Conservation (phyloP, 1,140 invertebrate species). For the Panagrolaimus sp. region DNA sequence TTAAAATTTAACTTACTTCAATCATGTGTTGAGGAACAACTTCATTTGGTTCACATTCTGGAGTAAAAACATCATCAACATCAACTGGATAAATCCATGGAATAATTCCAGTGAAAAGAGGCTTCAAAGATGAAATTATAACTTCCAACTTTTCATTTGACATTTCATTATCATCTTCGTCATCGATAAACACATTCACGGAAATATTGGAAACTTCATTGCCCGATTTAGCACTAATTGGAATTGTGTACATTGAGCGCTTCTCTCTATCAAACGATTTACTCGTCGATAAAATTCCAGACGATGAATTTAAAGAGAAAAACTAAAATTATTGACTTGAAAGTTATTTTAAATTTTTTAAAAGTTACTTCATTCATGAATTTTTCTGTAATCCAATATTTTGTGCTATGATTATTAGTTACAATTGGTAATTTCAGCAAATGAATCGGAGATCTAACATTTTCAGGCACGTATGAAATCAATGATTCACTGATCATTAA, state of each 20-base stretch:
- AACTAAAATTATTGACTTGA: background rate
- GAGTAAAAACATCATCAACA: background rate
- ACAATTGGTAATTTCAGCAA: background rate
- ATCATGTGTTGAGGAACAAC: background rate
- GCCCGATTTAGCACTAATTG: background rate
- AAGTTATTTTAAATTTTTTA: background rate
- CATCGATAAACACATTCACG: background rate
- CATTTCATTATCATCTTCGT: slow-evolving; percentile 1
- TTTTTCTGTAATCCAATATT: background rate
- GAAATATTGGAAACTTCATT: background rate
- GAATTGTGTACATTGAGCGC: background rate
- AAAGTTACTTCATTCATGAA: background rate
- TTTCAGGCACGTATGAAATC: background rate
- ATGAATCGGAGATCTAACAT: background rate
- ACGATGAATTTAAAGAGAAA: background rate
- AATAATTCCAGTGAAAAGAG: background rate
- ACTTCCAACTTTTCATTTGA: background rate
- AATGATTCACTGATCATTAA: too few relatives aligned
- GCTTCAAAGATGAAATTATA: background rate
- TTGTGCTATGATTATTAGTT: background rate
- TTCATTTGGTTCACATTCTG: background rate
- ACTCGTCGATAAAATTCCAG: background rate
- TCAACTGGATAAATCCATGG: background rate
- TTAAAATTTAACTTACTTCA: too few relatives aligned
- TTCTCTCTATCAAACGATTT: slow-evolving; percentile 1